phyloP scores from a whole-genome alignment of 2,113 vertebrate genomes.

The Brachyistius frenatus region DNA sequence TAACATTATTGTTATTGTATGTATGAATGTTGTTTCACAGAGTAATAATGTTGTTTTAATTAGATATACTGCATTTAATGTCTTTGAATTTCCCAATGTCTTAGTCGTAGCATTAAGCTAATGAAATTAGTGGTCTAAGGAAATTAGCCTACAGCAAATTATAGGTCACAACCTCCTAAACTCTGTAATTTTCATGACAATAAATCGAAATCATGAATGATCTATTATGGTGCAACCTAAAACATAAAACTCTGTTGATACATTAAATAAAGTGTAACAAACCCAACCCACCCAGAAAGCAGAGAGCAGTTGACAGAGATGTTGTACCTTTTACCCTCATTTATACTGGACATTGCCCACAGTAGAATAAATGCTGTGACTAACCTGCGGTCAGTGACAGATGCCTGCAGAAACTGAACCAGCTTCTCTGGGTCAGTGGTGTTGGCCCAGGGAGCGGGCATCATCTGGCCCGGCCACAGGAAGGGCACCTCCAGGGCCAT shows the following conservation, averaged over 20 bases:
- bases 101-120: neutral
- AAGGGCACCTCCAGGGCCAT: constrained; percentile 96
- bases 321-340: neutral
- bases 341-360: neutral
- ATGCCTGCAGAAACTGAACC: constrained; percentile 95
- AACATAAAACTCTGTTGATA: too few relatives aligned
- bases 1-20: too few relatives aligned
- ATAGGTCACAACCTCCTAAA: neutral
- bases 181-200: neutral
- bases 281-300: neutral
- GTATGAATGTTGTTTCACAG: neutral
- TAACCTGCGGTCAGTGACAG: constrained; percentile 91
- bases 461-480: constrained; percentile 99
- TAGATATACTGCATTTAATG: neutral
- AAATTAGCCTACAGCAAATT: neutral
- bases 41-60: neutral
- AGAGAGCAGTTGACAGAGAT: neutral
- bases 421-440: constrained; percentile 98
- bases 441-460: constrained; percentile 97
- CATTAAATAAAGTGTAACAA: neutral
- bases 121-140: constrained; percentile 4
- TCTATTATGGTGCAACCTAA: neutral
- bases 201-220: neutral
- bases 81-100: neutral
- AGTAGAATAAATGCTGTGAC: neutral